Evolutionary conservation across 2,888 invertebrate species (phyloP).

Genomic region (Periphyllus acericola): DNA sequence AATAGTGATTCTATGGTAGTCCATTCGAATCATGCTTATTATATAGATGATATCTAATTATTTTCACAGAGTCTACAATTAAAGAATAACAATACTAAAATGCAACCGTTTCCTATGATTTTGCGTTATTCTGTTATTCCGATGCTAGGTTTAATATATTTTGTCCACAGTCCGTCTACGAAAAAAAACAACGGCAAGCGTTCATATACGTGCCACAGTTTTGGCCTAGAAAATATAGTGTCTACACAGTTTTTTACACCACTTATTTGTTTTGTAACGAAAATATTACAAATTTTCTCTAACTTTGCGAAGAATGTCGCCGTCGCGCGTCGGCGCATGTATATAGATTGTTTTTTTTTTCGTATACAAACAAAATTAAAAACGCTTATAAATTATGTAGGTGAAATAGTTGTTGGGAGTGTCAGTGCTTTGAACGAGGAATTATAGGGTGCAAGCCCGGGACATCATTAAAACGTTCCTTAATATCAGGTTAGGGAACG

Average conservation of each 20-base stretch:
- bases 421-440: conserved; percentile 42
- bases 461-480: conserved; percentile 60
- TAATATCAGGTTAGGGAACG: conserved; percentile 56
- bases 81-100: too few relatives aligned
- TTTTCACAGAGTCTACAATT: too few relatives aligned
- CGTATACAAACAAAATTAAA: conserved; percentile 33
- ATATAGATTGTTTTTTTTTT: conserved; percentile 21
- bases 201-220: too few relatives aligned
- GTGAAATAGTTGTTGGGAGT: conserved; percentile 48
- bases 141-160: too few relatives aligned
- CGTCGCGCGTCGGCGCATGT: background rate
- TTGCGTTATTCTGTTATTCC: too few relatives aligned
- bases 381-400: conserved; percentile 52
- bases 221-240: background rate
- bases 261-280: background rate
- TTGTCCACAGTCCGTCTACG: too few relatives aligned
- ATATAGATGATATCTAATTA: too few relatives aligned
- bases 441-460: conserved; percentile 51
- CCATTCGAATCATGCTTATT: too few relatives aligned
- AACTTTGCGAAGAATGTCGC: conserved; percentile 19
- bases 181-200: too few relatives aligned
- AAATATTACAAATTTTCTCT: background rate
- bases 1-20: too few relatives aligned
- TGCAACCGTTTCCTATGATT: too few relatives aligned
- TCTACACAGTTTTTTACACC: background rate